phyloP scores from a whole-genome alignment of 1,140 invertebrate species.

The Bombus soroeensis region DNA sequence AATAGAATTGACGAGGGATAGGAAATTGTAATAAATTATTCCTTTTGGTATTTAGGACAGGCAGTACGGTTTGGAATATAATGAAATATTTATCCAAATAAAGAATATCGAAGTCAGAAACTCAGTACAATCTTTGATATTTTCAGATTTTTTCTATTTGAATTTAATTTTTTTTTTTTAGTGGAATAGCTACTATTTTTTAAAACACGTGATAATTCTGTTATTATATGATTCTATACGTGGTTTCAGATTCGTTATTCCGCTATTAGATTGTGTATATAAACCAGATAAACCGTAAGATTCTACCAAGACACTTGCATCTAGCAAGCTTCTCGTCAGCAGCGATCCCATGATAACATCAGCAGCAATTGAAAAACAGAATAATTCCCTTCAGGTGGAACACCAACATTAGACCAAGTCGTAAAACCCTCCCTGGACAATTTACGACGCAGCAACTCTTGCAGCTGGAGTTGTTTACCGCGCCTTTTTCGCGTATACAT shows the following conservation, averaged over 20 bases:
- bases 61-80: too few species aligned
- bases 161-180: too few species aligned
- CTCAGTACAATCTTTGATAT: too few species aligned
- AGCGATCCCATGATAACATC: background rate
- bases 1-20: background rate
- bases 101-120: too few species aligned
- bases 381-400: background rate
- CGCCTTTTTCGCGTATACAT: constrained; percentile 35
- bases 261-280: background rate
- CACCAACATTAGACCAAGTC: constrained; percentile 31
- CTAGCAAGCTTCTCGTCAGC: too few species aligned
- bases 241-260: background rate
- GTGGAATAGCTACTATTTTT: background rate
- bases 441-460: constrained; percentile 55
- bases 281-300: background rate
- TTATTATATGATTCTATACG: background rate
- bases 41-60: too few species aligned
- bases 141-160: too few species aligned
- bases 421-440: constrained; percentile 43
- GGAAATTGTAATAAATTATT: background rate
- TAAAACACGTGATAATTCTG: background rate
- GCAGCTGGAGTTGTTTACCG: constrained; percentile 19
- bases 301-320: background rate
- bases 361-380: constrained; percentile 20
- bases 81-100: too few species aligned